Evolutionary conservation across 1,140 invertebrate genomes (phyloP), one percentile per base, ranked within the genome.

Genomic region (Lanistes nyassanus): DNA sequence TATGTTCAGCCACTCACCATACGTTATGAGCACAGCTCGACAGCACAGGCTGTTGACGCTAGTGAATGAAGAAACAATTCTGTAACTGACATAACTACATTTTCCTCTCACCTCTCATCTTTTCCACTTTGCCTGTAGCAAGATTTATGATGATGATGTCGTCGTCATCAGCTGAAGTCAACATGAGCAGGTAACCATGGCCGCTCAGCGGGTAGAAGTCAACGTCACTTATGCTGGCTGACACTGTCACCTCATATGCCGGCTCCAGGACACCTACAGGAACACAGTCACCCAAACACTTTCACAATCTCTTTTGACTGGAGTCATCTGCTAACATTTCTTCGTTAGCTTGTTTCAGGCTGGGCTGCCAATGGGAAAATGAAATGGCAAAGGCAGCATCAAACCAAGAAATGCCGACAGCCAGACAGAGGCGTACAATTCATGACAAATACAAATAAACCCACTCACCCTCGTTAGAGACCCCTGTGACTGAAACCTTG

Each of bases 71-170:
- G n/a, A n/a, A n/a, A n/a, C n/a, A n/a, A n/a, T n/a, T n/a, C n/a
- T n/a, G n/a, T n/a, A n/a, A n/a, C n/a, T n/a, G n/a, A n/a, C n/a
- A n/a, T n/a, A n/a, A n/a, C n/a, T n/a, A n/a, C n/a, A n/a, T n/a
- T n/a, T n/a, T 42, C 2, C 2, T 19, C 78, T 77, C 81, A 88
- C 88, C 86, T 84, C 84, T 83, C 76, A 95, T 93, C 90, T 94
- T 93, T 85, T 95, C 94, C 13, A 95, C 94, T 91, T 94, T 94
- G 91, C 94, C 94, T 81, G 93, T 93, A 23, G 92, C 90, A 39
- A 95, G 91, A 84, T 94, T 93, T 7, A 95, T 88, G 83, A 94
- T 94, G 31, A 95, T 90, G 77, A 95, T 92, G 77, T 94, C 93
- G 83, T 94, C 93, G 84, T 94, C 93, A 80, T 94, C 93, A 69